Conservation (phyloP, 1,140 invertebrate species). For the Bombus breviceps region DNA sequence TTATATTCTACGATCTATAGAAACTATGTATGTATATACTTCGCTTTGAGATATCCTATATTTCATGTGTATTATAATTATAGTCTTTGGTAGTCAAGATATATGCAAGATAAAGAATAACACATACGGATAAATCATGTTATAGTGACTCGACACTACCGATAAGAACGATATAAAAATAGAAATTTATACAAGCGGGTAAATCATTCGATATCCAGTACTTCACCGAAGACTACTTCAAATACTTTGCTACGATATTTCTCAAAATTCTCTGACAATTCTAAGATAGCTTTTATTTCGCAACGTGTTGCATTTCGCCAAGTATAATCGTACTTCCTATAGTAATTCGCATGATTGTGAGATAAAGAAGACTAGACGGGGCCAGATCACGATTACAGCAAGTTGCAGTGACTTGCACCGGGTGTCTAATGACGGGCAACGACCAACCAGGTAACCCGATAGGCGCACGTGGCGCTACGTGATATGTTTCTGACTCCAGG, state of each 20-base stretch:
- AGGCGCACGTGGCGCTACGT: conserved; percentile 75
- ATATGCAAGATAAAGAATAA: not conserved
- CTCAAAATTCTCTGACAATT: not conserved
- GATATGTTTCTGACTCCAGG: conserved; percentile 68
- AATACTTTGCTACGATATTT: not conserved
- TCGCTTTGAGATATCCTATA: not conserved
- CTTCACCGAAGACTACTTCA: not conserved
- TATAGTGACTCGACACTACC: too few species aligned
- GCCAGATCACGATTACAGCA: not conserved
- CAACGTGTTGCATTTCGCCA: not conserved
- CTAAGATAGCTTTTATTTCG: not conserved
- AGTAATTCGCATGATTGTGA: not conserved
- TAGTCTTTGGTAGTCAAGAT: too few species aligned
- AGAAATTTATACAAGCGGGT: not conserved
- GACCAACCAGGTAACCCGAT: conserved; percentile 74
- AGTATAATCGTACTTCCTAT: too few species aligned
- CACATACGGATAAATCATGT: too few species aligned
- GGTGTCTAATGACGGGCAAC: conserved; percentile 71
- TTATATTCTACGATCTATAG: not conserved
- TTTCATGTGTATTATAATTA: too few species aligned
- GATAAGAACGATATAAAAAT: too few species aligned
- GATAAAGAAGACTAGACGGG: conserved; percentile 2
- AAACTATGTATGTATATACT: not conserved
- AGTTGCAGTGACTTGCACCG: conserved; percentile 51
- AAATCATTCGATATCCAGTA: not conserved